Base-by-base conservation (phyloP, 2,113 vertebrate species). In the Xenopus laevis region DNA sequence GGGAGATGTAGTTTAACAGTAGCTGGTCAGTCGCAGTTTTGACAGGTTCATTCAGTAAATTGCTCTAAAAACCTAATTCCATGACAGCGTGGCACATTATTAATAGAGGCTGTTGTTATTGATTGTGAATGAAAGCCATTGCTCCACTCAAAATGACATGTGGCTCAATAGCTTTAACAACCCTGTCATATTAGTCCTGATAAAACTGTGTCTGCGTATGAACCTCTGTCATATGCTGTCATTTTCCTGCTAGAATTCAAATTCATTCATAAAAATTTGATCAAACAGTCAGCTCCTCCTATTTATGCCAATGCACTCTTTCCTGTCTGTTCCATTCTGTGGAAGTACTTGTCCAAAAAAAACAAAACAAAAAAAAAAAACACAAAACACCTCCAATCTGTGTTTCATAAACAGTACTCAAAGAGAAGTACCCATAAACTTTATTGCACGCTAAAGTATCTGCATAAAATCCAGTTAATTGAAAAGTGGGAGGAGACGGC, bases 401-500 rank as follows among this genome's bases (percentile, higher is more conserved):
- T 82, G 82, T 89, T 91, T 90, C 89, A 91, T 89, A 89, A 89
- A 89, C 85, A 87, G 85, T 88, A 82, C 83, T 89, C 79, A 82
- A 83, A 82, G 84, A 89, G 86, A 90, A 87, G 87, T 79, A 89
- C 87, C 86, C 90, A 90, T 91, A 92, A 92, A 92, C 81, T 92
- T 92, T 92, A 92, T 89, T 89, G 89, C 89, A 86, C 91, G 85
- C 87, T 88, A 86, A 90, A 91, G 88, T 86, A 90, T 92, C 90
- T 92, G 88, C 87, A 89, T 88, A 90, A 77, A 92, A 89, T 86
- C 87, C 80, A 0, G 85, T 89, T 91, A 92, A 91, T 92, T 92
- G 89, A 92, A 91, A 91, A 93, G 90, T 91, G 88, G 91, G 87
- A 88, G 91, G 89, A 90, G 87, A 89, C 89, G 85, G 85, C 89